These are phyloP conservation scores for Deilephila elpenor DNA, from an alignment of 2,888 invertebrate genomes.

Conservation along the genomic window DNA sequence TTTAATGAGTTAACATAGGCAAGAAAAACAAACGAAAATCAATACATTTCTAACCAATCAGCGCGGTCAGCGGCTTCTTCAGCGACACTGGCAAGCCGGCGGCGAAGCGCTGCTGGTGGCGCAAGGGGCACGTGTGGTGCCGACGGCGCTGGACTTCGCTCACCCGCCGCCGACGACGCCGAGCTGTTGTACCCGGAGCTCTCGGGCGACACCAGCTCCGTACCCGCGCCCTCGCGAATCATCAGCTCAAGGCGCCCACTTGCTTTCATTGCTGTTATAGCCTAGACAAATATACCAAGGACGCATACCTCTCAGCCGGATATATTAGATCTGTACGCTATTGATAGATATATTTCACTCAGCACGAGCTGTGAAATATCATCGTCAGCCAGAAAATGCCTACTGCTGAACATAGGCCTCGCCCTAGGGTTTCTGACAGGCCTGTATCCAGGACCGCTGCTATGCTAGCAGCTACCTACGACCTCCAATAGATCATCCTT, in stretches of 20 bases:
- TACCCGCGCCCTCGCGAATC: conserved; percentile 91
- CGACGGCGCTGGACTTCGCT: conserved; percentile 86
- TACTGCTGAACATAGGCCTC: too few relatives aligned
- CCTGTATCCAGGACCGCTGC: too few relatives aligned
- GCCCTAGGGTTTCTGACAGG: too few relatives aligned
- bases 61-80: conserved; percentile 88
- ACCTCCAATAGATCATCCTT: too few relatives aligned
- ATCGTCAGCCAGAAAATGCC: too few relatives aligned
- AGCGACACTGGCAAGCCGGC: conserved; percentile 89
- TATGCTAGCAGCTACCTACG: too few relatives aligned
- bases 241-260: conserved; percentile 90
- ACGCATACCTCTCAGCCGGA: background rate
- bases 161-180: conserved; percentile 91
- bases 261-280: conserved; percentile 92
- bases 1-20: too few relatives aligned
- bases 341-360: too few relatives aligned
- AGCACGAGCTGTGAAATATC: too few relatives aligned
- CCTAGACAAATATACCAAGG: conserved; percentile 75
- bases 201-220: conserved; percentile 92
- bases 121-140: conserved; percentile 61
- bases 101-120: conserved; percentile 86
- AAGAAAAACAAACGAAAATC: background rate
- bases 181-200: conserved; percentile 94
- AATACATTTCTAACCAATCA: conserved; percentile 70
- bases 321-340: background rate